Percentiles rank a stretch among this genome's conserved stretches.
phyloP scores from a whole-genome alignment of 2,113 vertebrate species.

The Piprites chloris region DNA sequence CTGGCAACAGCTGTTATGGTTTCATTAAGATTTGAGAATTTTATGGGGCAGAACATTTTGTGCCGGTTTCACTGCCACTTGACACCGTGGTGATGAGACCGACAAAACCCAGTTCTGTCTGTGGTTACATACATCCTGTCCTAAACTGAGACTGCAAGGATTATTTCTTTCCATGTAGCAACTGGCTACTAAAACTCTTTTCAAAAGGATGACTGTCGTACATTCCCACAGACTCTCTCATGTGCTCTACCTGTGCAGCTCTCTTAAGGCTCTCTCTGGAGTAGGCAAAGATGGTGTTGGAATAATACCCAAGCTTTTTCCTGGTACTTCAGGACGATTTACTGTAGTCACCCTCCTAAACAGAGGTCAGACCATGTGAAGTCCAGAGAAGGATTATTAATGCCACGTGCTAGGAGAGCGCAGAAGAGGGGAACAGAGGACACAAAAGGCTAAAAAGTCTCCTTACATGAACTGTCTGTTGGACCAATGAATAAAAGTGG shows the following conservation, averaged over 20 bases:
- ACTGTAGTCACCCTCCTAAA: not conserved
- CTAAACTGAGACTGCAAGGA: not conserved
- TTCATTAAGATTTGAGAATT: not conserved
- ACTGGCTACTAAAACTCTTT: not conserved
- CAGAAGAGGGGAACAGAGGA: not conserved
- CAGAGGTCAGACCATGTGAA: not conserved
- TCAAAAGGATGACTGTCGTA: not conserved
- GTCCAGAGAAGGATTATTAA: not conserved
- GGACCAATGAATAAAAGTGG: not conserved
- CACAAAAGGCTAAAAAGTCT: not conserved
- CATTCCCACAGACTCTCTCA: not conserved
- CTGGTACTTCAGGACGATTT: not conserved
- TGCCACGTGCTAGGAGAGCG: not conserved
- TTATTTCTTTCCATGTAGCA: not conserved
- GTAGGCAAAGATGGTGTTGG: not conserved
- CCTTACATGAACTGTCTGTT: not conserved
- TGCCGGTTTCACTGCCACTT: not conserved
- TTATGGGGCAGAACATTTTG: not conserved
- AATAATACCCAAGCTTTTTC: not conserved
- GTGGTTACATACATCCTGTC: not conserved
- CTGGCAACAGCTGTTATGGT: not conserved
- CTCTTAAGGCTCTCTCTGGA: not conserved
- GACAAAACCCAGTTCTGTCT: not conserved
- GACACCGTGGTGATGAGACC: not conserved
- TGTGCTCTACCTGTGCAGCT: rapidly evolving